These are phyloP conservation scores for Sesia apiformis DNA, from an alignment of 2,888 invertebrate genomes.

Conservation along the genomic window DNA sequence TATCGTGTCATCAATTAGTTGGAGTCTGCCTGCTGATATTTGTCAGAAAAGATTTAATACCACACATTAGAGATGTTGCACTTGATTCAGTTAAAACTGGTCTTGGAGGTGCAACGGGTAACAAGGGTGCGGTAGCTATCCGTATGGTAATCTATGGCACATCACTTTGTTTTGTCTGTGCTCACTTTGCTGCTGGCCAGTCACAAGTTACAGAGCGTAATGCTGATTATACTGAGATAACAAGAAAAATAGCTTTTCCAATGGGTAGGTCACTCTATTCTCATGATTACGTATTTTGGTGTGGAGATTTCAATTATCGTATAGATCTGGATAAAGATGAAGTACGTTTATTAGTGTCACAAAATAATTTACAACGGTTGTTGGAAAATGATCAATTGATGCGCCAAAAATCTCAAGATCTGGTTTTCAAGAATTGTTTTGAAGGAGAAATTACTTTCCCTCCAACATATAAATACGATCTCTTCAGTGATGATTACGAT, in stretches of 20 bases:
- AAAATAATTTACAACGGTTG: slow-evolving; percentile 83
- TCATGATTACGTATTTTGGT: slow-evolving; percentile 99
- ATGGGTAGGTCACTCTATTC: slow-evolving; percentile 94
- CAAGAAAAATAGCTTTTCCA: slow-evolving; percentile 90
- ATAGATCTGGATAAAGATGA: slow-evolving; percentile 97
- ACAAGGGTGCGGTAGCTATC: slow-evolving; percentile 97
- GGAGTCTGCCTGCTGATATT: slow-evolving; percentile 98
- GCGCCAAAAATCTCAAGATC: slow-evolving; percentile 84
- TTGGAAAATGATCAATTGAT: slow-evolving; percentile 91
- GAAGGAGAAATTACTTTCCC: slow-evolving; percentile 95
- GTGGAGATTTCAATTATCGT: slow-evolving; percentile 99
- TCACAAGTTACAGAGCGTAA: slow-evolving; percentile 96
- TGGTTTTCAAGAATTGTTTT: slow-evolving; percentile 92
- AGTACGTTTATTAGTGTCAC: slow-evolving; percentile 87
- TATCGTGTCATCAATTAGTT: slow-evolving; percentile 96
- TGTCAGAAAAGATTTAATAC: slow-evolving; percentile 90
- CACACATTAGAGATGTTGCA: slow-evolving; percentile 93
- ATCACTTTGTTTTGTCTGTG: slow-evolving; percentile 97
- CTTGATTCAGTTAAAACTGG: slow-evolving; percentile 98
- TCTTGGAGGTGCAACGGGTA: slow-evolving; percentile 96
- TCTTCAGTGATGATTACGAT: slow-evolving; percentile 99
- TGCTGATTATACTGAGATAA: slow-evolving; percentile 97
- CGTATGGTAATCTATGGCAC: slow-evolving; percentile 93
- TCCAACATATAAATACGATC: slow-evolving; percentile 99
- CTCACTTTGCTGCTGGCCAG: slow-evolving; percentile 99